Evolutionary conservation across 2,797 vertebrate species (phyloP).

Genomic region (Fistularia tabacaria): DNA sequence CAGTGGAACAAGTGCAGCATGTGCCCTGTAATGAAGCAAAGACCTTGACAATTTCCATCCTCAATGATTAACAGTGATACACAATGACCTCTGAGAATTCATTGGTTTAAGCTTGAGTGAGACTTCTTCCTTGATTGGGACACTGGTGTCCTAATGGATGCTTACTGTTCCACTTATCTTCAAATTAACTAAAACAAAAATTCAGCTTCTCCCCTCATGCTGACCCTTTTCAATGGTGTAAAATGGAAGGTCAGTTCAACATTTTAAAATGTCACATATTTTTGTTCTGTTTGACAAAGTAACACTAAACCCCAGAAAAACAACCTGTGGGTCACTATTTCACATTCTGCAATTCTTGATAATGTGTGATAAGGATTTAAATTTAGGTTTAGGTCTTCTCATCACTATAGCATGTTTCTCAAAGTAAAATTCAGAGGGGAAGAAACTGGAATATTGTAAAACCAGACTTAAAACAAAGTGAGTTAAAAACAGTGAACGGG

Average conservation of each 20-base stretch:
- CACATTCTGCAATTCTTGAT: not conserved
- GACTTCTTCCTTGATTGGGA: conserved; percentile 28
- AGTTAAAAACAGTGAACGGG: conserved; percentile 27
- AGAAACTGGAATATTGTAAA: conserved; percentile 5
- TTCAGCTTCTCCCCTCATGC: too few species aligned
- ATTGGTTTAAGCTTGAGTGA: conserved; percentile 22
- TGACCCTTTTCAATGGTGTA: too few species aligned
- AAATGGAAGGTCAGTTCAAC: too few species aligned
- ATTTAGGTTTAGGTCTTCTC: conserved; percentile 22
- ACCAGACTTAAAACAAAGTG: not conserved
- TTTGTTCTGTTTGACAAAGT: too few species aligned
- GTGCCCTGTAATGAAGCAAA: conserved; percentile 57
- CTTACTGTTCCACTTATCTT: conserved; percentile 2
- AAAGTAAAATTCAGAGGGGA: conserved; percentile 36
- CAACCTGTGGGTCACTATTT: not conserved
- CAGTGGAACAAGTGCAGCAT: conserved; percentile 42
- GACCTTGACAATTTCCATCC: conserved; percentile 38
- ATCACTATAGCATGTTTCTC: conserved; percentile 29
- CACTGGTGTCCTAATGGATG: conserved; percentile 19
- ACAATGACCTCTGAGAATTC: conserved; percentile 40
- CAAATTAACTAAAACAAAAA: not conserved
- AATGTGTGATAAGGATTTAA: conserved; percentile 13
- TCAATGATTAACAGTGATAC: conserved; percentile 55
- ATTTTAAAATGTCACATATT: too few species aligned
- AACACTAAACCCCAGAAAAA: not conserved